phyloP scores from a whole-genome alignment of 2,113 vertebrate species.

The Upupa epops region DNA sequence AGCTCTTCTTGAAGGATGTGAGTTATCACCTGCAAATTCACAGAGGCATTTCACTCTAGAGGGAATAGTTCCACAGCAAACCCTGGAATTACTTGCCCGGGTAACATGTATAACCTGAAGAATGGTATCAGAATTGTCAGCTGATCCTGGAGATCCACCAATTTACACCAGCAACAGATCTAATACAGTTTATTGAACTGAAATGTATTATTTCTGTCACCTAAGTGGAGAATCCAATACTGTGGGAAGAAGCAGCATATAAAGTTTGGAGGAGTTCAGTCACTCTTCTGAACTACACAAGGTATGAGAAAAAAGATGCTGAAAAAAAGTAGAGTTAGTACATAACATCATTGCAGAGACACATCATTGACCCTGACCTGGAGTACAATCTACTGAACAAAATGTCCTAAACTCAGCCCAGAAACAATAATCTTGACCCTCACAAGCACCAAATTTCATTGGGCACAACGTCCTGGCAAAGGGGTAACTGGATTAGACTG shows the following conservation, averaged over 20 bases:
- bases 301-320: neutral
- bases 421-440: neutral
- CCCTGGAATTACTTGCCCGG: neutral
- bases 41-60: neutral
- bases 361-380: neutral
- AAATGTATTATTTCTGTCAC: neutral
- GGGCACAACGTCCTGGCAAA: neutral
- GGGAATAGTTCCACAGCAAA: conserved; percentile 1
- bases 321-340: neutral
- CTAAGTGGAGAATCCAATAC: accelerated
- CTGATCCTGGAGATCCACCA: neutral
- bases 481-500: neutral
- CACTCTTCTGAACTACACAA: neutral
- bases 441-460: neutral
- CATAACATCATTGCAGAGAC: neutral
- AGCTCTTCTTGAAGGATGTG: conserved; percentile 40
- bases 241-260: neutral
- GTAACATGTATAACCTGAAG: neutral
- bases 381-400: neutral
- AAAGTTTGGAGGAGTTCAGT: neutral
- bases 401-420: neutral
- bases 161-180: neutral
- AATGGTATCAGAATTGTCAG: neutral
- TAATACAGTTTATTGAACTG: neutral
- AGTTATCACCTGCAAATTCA: neutral